Base-by-base conservation (phyloP, 2,113 vertebrate genomes). In the Rousettus leschenaultii region DNA sequence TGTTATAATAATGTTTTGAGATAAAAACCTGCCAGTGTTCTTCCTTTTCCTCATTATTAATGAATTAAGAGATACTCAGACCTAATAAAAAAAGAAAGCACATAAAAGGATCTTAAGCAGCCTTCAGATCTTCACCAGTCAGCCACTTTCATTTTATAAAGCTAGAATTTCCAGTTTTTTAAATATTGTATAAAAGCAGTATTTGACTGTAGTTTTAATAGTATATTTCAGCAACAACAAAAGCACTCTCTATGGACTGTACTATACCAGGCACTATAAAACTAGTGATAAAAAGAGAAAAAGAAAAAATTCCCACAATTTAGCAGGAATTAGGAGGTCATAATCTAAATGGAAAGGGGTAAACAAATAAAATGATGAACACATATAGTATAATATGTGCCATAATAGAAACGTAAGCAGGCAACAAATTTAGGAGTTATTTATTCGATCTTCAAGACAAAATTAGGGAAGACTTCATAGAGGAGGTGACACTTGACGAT, bases 31-130 rank as follows among this genome's bases (percentile, higher is more conserved):
- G 70, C 89, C 55, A 68, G n/a, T 16, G 4, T 95, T 94, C 94
- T 94, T 97, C 87, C 90, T 95, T 88, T 95, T 77, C 75, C 66
- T 96, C 71, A 68, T 94, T 90, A 94, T 90, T 96, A 97, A 96
- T 92, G 94, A 95, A 95, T 92, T 95, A 96, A 89, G 83, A 88
- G 80, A 82, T 86, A 87, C 65, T 87, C 86, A 40, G 65, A 73
- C 79, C 92, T 95, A 95, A 97, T 95, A 73, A 87, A 95, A 51
- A 51, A 51, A 51, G 48, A 89, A 97, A 96, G 77, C 65, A 92
- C 66, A 94, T 88, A 89, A 96, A 97, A 97, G 65, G 40, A 84
- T 84, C 65, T 57, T 89, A 94, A 97, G 85, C 75, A 86, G 80
- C 75, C 71, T 94, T 97, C 75, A 97, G 75, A 78, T 91, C 90